Conservation (phyloP, 2,113 vertebrate species). For the Delphinus delphis region DNA sequence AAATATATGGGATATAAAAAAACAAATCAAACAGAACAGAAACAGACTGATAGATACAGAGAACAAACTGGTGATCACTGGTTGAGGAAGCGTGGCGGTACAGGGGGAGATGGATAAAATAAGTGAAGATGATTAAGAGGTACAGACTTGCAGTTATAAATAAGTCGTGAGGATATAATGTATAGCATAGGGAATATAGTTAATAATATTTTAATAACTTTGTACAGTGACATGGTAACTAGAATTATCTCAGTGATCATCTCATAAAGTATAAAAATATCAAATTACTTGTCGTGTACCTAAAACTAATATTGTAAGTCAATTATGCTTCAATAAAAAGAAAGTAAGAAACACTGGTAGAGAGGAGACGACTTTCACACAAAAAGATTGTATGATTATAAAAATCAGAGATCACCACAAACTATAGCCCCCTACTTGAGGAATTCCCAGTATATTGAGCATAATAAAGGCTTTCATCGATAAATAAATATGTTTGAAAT, state of each 20-base stretch:
- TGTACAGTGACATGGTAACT: background rate
- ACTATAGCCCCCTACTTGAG: background rate
- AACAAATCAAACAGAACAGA: background rate
- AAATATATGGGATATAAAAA: too few species aligned
- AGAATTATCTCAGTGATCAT: background rate
- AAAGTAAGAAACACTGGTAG: background rate
- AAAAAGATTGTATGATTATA: background rate
- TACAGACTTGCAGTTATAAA: background rate
- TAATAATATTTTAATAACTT: background rate
- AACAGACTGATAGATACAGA: background rate
- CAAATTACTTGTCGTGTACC: background rate
- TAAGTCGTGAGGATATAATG: background rate
- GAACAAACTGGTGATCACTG: background rate
- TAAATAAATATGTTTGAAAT: background rate
- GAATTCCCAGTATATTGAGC: background rate
- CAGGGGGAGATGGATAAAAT: background rate
- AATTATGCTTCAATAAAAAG: background rate
- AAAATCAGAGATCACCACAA: background rate
- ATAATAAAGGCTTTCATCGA: background rate
- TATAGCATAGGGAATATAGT: background rate
- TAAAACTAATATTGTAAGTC: background rate
- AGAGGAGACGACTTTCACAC: background rate
- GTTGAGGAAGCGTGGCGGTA: background rate
- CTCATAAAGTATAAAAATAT: background rate
- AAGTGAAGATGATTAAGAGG: background rate